Percentiles rank a stretch among this genome's conserved stretches.
phyloP scores from a whole-genome alignment of 2,797 vertebrate species.

The Vultur gryphus region DNA sequence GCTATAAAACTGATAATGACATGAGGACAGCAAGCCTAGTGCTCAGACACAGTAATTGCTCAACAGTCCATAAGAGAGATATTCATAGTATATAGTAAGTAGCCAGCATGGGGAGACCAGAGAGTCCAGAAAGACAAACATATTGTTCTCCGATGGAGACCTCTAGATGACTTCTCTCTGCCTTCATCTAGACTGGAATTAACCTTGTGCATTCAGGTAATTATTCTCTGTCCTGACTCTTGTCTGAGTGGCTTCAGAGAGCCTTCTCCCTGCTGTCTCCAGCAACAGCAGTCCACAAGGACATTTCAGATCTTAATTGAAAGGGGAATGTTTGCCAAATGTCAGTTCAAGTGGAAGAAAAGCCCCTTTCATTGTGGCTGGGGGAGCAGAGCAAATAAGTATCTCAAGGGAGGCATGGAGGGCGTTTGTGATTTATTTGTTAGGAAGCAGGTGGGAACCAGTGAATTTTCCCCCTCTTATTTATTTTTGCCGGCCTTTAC shows the following conservation, averaged over 20 bases:
- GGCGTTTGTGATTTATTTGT: slow-evolving; percentile 6
- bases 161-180: not conserved
- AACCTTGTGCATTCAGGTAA: slow-evolving; percentile 26
- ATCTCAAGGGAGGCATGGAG: not conserved
- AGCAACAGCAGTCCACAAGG: not conserved
- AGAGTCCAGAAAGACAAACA: not conserved
- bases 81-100: not conserved
- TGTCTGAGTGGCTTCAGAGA: not conserved
- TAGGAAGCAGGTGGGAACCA: not conserved
- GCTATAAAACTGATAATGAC: not conserved
- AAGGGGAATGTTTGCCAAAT: slow-evolving; percentile 41
- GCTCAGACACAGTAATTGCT: not conserved
- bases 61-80: not conserved
- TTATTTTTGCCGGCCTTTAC: not conserved
- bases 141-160: not conserved
- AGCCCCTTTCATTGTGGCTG: not conserved
- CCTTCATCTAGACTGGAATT: slow-evolving; percentile 11
- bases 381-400: not conserved
- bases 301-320: slow-evolving; percentile 26
- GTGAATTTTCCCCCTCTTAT: not conserved
- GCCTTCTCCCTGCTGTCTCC: not conserved
- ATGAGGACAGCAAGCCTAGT: not conserved
- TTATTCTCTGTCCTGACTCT: slow-evolving; percentile 2
- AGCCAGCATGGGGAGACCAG: not conserved
- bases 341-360: slow-evolving; percentile 33